Percentiles rank a stretch among this genome's conserved stretches.
phyloP scores from a whole-genome alignment of 1,140 invertebrate genomes.

The Formica exsecta region DNA sequence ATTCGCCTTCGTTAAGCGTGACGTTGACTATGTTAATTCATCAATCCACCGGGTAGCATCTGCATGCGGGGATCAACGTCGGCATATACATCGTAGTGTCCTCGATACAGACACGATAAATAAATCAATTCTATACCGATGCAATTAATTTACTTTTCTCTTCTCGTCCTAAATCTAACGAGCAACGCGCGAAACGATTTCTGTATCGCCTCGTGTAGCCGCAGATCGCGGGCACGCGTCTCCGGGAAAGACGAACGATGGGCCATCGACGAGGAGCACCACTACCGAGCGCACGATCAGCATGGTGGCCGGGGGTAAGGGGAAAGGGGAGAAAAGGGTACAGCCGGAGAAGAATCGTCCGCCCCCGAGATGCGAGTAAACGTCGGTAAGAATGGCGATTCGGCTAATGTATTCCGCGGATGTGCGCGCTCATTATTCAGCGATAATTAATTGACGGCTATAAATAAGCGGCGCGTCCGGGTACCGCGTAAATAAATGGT shows the following conservation, averaged over 20 bases:
- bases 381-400: slow-evolving; percentile 83
- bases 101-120: slow-evolving; percentile 24
- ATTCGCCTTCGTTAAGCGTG: slow-evolving; percentile 60
- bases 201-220: slow-evolving; percentile 49
- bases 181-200: slow-evolving; percentile 65
- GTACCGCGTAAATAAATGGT: slow-evolving; percentile 85
- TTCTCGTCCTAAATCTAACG: slow-evolving; percentile 55
- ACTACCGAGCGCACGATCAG: slow-evolving; percentile 62
- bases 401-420: slow-evolving; percentile 84
- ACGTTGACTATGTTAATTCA: slow-evolving; percentile 59
- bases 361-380: slow-evolving; percentile 73
- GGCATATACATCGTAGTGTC: no score
- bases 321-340: slow-evolving; percentile 30
- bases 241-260: slow-evolving; percentile 70
- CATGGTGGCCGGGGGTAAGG: slow-evolving; percentile 13
- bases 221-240: slow-evolving; percentile 70
- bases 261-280: slow-evolving; percentile 63
- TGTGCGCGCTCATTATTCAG: slow-evolving; percentile 85
- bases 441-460: slow-evolving; percentile 86
- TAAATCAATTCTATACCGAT: slow-evolving; percentile 38
- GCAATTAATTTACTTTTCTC: slow-evolving; percentile 63
- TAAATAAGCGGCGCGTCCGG: slow-evolving; percentile 83
- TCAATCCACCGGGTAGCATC: slow-evolving; percentile 41
- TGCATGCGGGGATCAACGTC: not conserved
- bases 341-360: slow-evolving; percentile 61